Conservation (phyloP, 2,113 vertebrate genomes). For the Chaetops frenatus region DNA sequence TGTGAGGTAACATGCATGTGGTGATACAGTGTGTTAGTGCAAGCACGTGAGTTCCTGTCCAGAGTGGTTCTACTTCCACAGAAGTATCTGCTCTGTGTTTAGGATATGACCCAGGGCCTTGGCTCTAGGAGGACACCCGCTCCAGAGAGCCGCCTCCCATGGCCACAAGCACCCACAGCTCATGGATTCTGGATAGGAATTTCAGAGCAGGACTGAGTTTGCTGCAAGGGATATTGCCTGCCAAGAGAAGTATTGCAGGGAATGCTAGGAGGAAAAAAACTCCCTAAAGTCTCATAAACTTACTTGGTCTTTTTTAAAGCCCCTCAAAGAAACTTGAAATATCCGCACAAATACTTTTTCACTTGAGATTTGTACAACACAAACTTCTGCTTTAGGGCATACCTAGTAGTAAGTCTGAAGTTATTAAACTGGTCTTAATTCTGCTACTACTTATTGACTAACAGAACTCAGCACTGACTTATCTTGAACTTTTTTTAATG, state of each 20-base stretch:
- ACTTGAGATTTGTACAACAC: neutral
- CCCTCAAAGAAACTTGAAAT: neutral
- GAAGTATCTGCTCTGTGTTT: neutral
- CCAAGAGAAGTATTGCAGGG: neutral
- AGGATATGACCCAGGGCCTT: neutral
- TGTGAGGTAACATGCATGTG: accelerated
- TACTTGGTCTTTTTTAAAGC: neutral
- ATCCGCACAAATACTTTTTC: neutral
- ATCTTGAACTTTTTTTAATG: neutral
- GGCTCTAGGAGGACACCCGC: neutral
- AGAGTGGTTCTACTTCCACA: neutral
- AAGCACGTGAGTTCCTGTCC: neutral
- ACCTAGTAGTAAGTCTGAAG: neutral
- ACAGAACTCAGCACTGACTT: neutral
- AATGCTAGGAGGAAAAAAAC: neutral
- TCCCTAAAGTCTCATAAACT: neutral
- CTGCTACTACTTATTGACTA: neutral
- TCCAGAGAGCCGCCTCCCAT: neutral
- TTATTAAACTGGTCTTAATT: neutral
- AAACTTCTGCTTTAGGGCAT: neutral
- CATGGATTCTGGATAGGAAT: neutral
- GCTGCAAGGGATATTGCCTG: neutral
- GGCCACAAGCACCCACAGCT: neutral
- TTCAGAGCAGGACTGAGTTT: neutral
- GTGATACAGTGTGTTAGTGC: neutral